Conservation (phyloP, 2,888 invertebrate species). For the Blera fallax region DNA sequence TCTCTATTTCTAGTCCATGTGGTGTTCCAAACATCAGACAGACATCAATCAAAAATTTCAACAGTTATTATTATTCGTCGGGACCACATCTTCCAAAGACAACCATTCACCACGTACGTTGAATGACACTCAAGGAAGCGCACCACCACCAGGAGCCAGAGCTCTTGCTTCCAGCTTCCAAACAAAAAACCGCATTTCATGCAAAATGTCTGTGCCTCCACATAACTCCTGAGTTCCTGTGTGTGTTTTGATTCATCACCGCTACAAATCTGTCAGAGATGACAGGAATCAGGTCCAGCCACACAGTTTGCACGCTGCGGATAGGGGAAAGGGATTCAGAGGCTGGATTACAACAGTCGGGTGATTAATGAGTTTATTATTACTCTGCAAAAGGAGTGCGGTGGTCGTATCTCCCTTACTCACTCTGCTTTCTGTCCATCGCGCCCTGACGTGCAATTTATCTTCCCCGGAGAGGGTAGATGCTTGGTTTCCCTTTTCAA, state of each 20-base stretch:
- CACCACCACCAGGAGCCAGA: constrained; percentile 33
- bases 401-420: constrained; percentile 49
- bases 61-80: constrained; percentile 65
- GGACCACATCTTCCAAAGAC: constrained; percentile 47
- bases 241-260: constrained; percentile 70
- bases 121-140: constrained; percentile 57
- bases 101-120: constrained; percentile 41
- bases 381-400: constrained; percentile 66
- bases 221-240: constrained; percentile 32
- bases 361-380: constrained; percentile 73
- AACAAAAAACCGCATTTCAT: constrained; percentile 52
- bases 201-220: constrained; percentile 20
- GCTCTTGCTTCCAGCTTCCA: constrained; percentile 13
- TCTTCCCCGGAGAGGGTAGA: constrained; percentile 45
- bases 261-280: constrained; percentile 72
- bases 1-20: constrained; percentile 27
- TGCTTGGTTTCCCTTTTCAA: constrained; percentile 48
- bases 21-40: constrained; percentile 56
- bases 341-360: constrained; percentile 70
- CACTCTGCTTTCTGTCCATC: constrained; percentile 63
- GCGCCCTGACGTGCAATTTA: constrained; percentile 68
- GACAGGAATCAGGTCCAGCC: constrained; percentile 72
- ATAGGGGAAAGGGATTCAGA: constrained; percentile 53
- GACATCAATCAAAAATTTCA: constrained; percentile 71
- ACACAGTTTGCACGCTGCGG: constrained; percentile 48